Evolutionary conservation across 2,113 vertebrate genomes (phyloP).

Genomic region (Caranx melampygus): DNA sequence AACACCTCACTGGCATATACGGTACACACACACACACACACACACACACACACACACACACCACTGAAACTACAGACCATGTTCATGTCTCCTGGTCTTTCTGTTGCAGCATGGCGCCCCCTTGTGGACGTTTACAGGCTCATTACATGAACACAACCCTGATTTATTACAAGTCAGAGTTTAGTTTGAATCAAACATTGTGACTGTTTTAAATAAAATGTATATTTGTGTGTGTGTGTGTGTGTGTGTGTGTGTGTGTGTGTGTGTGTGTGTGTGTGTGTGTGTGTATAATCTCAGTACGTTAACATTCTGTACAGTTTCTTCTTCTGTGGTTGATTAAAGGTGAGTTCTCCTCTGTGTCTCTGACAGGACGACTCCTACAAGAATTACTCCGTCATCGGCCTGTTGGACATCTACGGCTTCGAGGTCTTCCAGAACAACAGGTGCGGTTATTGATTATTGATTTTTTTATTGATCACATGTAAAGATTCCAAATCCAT

Average conservation of each 20-base stretch:
- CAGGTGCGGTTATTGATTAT: conserved; percentile 82
- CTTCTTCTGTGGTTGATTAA: neutral
- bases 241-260: no score
- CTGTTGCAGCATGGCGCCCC: conserved; percentile 39
- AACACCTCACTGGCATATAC: conserved; percentile 91
- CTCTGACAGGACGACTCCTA: conserved; percentile 86
- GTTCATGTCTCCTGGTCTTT: neutral
- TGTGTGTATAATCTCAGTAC: no score
- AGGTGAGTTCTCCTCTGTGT: neutral
- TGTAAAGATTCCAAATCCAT: no score
- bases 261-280: no score
- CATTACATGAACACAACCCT: neutral
- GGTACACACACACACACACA: conserved; percentile 81
- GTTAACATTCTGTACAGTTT: no score
- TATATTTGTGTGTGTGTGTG: no score
- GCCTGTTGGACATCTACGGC: conserved; percentile 96
- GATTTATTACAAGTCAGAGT: neutral
- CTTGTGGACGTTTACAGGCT: conserved; percentile 56
- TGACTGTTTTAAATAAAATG: no score
- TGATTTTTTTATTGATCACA: neutral
- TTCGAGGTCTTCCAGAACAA: conserved; percentile 99
- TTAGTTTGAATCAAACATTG: no score
- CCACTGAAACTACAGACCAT: neutral
- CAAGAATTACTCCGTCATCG: conserved; percentile 90
- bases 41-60: conserved; percentile 27